Percentiles rank a stretch among this genome's conserved stretches.
Evolutionary conservation across 2,113 vertebrate genomes (phyloP).

Genomic region (Corynorhinus townsendii): DNA sequence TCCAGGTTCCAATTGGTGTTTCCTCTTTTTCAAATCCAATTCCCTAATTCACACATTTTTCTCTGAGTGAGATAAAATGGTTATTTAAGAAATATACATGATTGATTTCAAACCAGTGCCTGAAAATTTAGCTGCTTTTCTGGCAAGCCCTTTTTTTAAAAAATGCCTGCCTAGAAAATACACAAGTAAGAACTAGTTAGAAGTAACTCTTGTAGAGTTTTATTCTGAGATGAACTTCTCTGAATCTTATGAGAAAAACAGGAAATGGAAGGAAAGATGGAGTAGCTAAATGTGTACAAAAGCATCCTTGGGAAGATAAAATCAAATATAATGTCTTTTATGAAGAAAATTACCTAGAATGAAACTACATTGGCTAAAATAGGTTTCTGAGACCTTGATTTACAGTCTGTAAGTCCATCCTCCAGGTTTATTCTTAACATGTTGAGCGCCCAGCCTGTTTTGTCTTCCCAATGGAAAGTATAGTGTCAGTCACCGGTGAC

Average conservation of each 20-base stretch:
- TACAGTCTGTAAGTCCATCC: neutral
- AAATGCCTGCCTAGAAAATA: conserved; percentile 1
- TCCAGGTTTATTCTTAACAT: neutral
- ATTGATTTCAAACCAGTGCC: conserved; percentile 9
- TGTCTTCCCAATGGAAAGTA: no score
- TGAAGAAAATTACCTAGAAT: neutral
- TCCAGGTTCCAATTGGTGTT: neutral
- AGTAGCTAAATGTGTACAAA: neutral
- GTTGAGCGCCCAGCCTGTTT: no score
- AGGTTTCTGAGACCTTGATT: neutral
- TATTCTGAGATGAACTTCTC: neutral
- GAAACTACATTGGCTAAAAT: neutral
- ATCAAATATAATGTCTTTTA: neutral
- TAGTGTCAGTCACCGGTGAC: no score
- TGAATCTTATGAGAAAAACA: neutral
- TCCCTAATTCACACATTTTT: neutral
- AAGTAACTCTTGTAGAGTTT: neutral
- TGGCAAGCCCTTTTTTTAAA: neutral
- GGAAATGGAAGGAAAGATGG: neutral
- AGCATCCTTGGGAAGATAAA: neutral
- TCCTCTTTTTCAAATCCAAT: neutral
- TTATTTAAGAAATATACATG: conserved; percentile 40
- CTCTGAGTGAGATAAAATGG: neutral
- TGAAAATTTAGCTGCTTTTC: neutral
- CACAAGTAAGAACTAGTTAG: neutral